Conservation (phyloP, 2,888 invertebrate genomes). For the Aphidoletes aphidimyza region DNA sequence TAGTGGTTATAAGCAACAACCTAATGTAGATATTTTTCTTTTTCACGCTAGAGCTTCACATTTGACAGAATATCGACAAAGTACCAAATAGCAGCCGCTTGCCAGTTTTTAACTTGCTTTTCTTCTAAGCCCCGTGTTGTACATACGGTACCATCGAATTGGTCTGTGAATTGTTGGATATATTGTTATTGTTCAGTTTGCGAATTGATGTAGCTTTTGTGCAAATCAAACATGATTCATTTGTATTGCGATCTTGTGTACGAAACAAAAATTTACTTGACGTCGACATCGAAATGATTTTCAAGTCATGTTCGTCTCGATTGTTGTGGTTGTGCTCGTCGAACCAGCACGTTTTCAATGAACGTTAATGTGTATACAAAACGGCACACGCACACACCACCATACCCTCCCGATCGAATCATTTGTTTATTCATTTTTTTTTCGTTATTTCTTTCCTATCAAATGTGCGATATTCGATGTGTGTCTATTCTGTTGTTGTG, state of each 20-base stretch:
- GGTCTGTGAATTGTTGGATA: background rate
- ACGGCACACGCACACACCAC: background rate
- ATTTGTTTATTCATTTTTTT: background rate
- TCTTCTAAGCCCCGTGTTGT: too few species aligned
- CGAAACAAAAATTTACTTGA: constrained; percentile 23
- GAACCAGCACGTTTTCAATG: background rate
- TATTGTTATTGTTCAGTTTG: background rate
- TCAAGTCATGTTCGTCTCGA: background rate
- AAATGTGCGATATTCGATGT: background rate
- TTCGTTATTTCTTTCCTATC: background rate
- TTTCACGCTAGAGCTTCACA: constrained; percentile 13
- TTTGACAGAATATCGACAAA: constrained; percentile 47
- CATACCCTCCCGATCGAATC: too few species aligned
- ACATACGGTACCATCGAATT: too few species aligned
- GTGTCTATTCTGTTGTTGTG: constrained; percentile 8
- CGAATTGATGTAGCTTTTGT: background rate
- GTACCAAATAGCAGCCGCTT: background rate
- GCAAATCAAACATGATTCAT: constrained; percentile 29
- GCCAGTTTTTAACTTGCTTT: too few species aligned
- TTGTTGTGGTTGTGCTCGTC: background rate
- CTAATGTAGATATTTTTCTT: constrained; percentile 38
- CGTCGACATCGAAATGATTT: constrained; percentile 28
- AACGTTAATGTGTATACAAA: background rate
- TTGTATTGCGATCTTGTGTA: constrained; percentile 12
- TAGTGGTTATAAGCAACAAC: background rate